Base-by-base conservation (phyloP, 2,888 invertebrate genomes). In the Pristionchus fissidentatus region DNA sequence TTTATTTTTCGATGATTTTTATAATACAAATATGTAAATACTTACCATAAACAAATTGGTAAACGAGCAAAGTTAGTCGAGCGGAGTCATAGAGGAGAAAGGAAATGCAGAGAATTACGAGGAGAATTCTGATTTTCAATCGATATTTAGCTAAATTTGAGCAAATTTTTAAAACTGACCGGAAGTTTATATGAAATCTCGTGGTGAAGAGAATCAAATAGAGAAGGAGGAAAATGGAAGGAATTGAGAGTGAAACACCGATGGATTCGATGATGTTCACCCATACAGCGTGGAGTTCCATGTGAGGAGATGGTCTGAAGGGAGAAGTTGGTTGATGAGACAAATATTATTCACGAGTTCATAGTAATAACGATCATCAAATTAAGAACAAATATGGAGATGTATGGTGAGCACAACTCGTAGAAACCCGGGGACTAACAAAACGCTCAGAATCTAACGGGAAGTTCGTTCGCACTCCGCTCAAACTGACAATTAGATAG, bases 211-310 rank as follows among this genome's bases (percentile, higher is more conserved):
- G 41, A 32, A 60, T 57, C 19, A 79, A n/a, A 46, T 15, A 57
- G 41, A 79, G 79, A 57, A 60, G 60, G 26, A 79, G 79, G 46
- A 55, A 38, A 41, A 79, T 55, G 7, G 79, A 79, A 13, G 60
- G 79, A 41, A 79, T 3, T 26, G 79, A 35, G 22, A 79, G 79
- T 8, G 57, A 35, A 1, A 79, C 57, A 41, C 7, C 55, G n/a
- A 79, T 29, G 29, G 75, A 19, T 13, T 77, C 75, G 4, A 77
- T 46, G 5, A 77, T 7, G 8, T 49, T 77, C 5, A 77, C 49
- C 75, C 75, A 77, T 1, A 49, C 35, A 1, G 75, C 75, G 32
- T 77, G 49, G 1, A 19, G n/a, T n/a, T n/a, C 19, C 75, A 77
- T 77, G 19, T 49, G n/a, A n/a, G n/a, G n/a, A n/a, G n/a, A n/a